Evolutionary conservation across 2,888 invertebrate genomes (phyloP).

Genomic region (Nemapogon koenigi): DNA sequence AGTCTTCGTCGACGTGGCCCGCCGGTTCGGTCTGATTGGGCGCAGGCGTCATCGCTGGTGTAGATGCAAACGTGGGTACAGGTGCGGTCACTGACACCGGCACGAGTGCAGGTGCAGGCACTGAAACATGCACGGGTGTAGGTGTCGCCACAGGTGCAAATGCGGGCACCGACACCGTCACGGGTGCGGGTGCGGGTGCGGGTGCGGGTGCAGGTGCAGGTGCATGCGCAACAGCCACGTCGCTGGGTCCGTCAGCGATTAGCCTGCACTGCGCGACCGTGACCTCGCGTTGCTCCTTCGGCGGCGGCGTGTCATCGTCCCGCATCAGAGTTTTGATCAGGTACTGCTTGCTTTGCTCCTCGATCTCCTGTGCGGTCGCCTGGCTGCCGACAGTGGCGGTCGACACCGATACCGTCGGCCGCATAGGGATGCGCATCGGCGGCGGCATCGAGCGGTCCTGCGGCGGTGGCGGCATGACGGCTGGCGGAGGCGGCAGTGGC

Average conservation of each 20-base stretch:
- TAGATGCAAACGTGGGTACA: slow-evolving; percentile 23
- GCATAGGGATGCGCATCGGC: slow-evolving; percentile 36
- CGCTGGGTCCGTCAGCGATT: slow-evolving; percentile 61
- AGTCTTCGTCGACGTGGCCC: slow-evolving; percentile 23
- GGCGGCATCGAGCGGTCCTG: slow-evolving; percentile 34
- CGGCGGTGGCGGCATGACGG: background rate
- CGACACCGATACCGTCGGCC: slow-evolving; percentile 34
- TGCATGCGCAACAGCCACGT: slow-evolving; percentile 34
- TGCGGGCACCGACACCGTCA: slow-evolving; percentile 21
- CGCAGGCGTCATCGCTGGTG: slow-evolving; percentile 33
- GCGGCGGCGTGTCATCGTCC: slow-evolving; percentile 79
- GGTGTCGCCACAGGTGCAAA: slow-evolving; percentile 25
- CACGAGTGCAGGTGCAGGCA: background rate
- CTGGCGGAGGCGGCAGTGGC: slow-evolving; percentile 11
- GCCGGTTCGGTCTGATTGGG: slow-evolving; percentile 25
- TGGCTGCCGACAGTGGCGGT: slow-evolving; percentile 54
- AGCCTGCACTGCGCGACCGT: slow-evolving; percentile 51
- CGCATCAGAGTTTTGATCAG: slow-evolving; percentile 91
- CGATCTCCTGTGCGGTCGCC: slow-evolving; percentile 62
- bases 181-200: slow-evolving; percentile 22
- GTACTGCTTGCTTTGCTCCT: slow-evolving; percentile 77
- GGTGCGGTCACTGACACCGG: slow-evolving; percentile 23
- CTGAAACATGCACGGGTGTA: background rate
- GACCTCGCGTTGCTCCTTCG: slow-evolving; percentile 45
- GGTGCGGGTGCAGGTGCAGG: slow-evolving; percentile 6